These are phyloP conservation scores for Andrena bucephala DNA, from an alignment of 2,888 invertebrate species.

Conservation along the genomic window DNA sequence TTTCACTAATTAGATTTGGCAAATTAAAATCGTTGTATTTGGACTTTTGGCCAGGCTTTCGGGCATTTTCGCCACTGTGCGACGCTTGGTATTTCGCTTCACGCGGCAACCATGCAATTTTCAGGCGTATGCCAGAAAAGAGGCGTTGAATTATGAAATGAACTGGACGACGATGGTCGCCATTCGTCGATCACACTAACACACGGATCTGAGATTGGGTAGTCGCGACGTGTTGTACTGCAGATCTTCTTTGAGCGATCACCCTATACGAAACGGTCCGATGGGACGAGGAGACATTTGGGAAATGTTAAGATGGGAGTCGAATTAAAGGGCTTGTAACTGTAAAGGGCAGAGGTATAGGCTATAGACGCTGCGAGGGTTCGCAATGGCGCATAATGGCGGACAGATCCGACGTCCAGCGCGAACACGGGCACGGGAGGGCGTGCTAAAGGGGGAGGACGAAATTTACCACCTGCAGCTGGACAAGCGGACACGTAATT, in stretches of 20 bases:
- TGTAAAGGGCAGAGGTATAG: conserved; percentile 18
- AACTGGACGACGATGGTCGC: too few relatives aligned
- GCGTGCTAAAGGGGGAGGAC: conserved; percentile 51
- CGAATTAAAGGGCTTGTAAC: background rate
- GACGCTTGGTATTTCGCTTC: conserved; percentile 16
- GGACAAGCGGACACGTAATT: conserved; percentile 82
- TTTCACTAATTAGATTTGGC: too few relatives aligned
- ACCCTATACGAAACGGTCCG: too few relatives aligned
- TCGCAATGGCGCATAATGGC: conserved; percentile 49
- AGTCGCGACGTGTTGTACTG: too few relatives aligned
- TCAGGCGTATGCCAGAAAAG: background rate
- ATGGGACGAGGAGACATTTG: too few relatives aligned
- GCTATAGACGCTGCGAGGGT: background rate
- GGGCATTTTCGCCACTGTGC: background rate
- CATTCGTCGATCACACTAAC: too few relatives aligned
- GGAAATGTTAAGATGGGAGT: too few relatives aligned
- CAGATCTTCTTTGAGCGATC: too few relatives aligned
- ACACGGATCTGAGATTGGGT: too few relatives aligned
- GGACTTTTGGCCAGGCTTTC: too few relatives aligned
- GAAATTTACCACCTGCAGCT: conserved; percentile 79
- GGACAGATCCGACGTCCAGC: conserved; percentile 36
- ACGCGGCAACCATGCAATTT: background rate
- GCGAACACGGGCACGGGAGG: conserved; percentile 41
- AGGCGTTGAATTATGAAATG: too few relatives aligned
- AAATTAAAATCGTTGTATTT: too few relatives aligned